Base-by-base conservation (phyloP, 2,888 invertebrate genomes). In the Neria commutata region DNA sequence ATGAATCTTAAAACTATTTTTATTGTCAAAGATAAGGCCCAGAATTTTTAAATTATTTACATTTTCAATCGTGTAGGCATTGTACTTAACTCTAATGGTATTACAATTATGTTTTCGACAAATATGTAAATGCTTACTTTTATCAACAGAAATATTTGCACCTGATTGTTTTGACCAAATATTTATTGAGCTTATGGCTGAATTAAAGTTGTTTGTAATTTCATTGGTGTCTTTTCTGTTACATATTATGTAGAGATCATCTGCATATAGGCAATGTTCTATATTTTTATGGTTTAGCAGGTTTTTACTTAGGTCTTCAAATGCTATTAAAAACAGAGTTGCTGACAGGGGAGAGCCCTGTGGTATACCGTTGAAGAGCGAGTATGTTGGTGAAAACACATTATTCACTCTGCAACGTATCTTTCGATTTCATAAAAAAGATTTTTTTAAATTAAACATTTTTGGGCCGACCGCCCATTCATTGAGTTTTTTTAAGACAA, bases 321-420 rank as follows among this genome's bases (percentile, higher is more conserved):
- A 40, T n/a, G 50, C 29, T 17, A 50, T 56, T 33, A 56, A 23
- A 11, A 56, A 50, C 1, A 50, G 56, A 10, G 16, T 42, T 17
- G 25, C 49, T 16, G 49, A 49, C 29, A 49, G 25, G 8, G 49
- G 49, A 3, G 49, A 49, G 2, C 49, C 26, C 29, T 49, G 49
- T 2, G 49, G 49, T 11, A 48, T 21, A 14, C 49, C 29, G 6
- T 49, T 49, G 49, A 25, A 49, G 2, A 23, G 26, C 14, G 49
- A 25, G 29, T n/a, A 49, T 14, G 49, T 25, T 25, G 47, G 47
- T 16, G 49, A 49, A 1, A 6, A 3, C 4, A 16, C 24, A 14
- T 49, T 49, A 11, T 49, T 49, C 25, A 49, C 26, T 23, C 25
- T 25, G 24, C 24, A 23, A 25, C 49, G 24, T n/a, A 49, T 25